These are phyloP conservation scores for Brachionus rotundiformis DNA, from an alignment of 1,140 invertebrate species.

Conservation along the genomic window DNA sequence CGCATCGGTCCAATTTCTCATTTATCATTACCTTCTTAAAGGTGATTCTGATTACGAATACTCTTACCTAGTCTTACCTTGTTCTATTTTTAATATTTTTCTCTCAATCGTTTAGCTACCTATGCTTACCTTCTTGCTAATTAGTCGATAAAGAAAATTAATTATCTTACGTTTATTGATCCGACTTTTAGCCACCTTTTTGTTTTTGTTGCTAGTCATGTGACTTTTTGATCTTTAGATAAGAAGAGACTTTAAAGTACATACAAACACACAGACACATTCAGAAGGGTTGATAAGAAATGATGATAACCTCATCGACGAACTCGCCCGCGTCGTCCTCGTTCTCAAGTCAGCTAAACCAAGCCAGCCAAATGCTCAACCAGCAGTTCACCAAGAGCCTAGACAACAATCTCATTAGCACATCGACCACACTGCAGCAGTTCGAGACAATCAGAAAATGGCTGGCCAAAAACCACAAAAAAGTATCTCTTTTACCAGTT, in stretches of 20 bases:
- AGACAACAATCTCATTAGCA: conserved; percentile 14
- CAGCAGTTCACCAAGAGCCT: neutral
- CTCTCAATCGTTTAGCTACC: conserved; percentile 17
- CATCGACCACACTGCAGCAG: conserved; percentile 26
- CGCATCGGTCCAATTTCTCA: conserved; percentile 15
- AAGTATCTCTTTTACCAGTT: neutral
- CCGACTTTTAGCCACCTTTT: neutral
- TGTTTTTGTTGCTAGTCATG: neutral
- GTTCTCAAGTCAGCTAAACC: conserved; percentile 13
- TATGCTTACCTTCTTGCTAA: conserved; percentile 24
- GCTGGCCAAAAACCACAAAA: conserved; percentile 38
- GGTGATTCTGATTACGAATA: conserved; percentile 12
- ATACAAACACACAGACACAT: no score
- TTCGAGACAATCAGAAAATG: conserved; percentile 47
- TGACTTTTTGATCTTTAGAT: neutral
- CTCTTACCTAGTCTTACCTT: conserved; percentile 12
- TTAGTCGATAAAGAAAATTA: neutral
- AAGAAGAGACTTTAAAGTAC: neutral
- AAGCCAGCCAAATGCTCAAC: conserved; percentile 16
- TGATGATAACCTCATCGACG: conserved; percentile 30
- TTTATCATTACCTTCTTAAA: conserved; percentile 15
- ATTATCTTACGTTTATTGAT: neutral
- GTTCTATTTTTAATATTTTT: neutral
- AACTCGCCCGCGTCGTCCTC: neutral
- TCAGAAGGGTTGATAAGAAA: neutral